Conservation (phyloP, 2,113 vertebrate genomes). For the Amphiprion percula region DNA sequence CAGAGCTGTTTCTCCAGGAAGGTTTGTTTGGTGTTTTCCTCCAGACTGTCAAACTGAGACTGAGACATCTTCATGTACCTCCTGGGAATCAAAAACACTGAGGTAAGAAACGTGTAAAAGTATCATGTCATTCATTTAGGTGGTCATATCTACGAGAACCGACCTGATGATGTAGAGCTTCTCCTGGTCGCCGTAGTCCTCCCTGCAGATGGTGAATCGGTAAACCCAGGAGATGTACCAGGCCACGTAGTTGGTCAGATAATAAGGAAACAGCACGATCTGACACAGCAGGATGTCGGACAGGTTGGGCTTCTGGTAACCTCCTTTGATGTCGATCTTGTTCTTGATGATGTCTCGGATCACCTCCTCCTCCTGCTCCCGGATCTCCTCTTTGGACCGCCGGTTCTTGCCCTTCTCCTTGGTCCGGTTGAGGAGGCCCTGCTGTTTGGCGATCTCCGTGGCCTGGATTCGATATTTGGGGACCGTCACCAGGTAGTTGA, state of each 20-base stretch:
- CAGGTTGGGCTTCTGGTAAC: slow-evolving; percentile 96
- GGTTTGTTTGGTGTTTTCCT: slow-evolving; percentile 86
- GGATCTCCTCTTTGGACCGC: slow-evolving; percentile 94
- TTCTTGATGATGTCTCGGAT: slow-evolving; percentile 98
- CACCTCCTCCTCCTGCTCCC: slow-evolving; percentile 95
- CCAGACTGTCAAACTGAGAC: slow-evolving; percentile 95
- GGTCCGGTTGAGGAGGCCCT: slow-evolving; percentile 93
- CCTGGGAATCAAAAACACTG: slow-evolving; percentile 53
- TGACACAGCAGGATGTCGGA: slow-evolving; percentile 94
- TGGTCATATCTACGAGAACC: background rate
- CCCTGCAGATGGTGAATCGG: slow-evolving; percentile 91
- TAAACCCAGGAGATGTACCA: slow-evolving; percentile 95
- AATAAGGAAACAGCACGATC: slow-evolving; percentile 91
- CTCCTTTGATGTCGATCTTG: slow-evolving; percentile 98
- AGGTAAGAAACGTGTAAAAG: background rate
- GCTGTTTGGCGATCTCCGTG: slow-evolving; percentile 93
- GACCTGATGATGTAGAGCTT: slow-evolving; percentile 93
- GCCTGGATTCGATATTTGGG: slow-evolving; percentile 98
- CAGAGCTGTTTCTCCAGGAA: slow-evolving; percentile 92
- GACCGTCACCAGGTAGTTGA: slow-evolving; percentile 94
- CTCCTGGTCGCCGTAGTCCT: slow-evolving; percentile 93
- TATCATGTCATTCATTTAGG: background rate
- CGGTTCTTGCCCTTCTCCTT: slow-evolving; percentile 96
- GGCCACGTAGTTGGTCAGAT: slow-evolving; percentile 86
- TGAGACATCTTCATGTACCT: slow-evolving; percentile 95